Base-by-base conservation (phyloP, 2,888 invertebrate genomes). In the Druceiella hillmani region DNA sequence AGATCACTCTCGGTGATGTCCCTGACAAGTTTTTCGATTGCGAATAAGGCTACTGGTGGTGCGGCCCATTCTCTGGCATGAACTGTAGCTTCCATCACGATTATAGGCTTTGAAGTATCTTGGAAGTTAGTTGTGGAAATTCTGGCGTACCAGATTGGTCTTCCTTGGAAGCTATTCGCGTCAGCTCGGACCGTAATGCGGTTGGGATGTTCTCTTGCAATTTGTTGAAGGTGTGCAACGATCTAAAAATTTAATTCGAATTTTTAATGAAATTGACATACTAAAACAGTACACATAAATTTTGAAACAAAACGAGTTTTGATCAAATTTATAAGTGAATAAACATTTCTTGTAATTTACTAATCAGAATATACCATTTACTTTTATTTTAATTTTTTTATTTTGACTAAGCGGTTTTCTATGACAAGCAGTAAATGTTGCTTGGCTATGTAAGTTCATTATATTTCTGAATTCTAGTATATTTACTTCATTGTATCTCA, bases 1-100 rank as follows among this genome's bases (percentile, higher is more conserved):
- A 85, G 58, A 24, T 71, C 60, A n/a, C 58, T 57, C 47, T 78
- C 77, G 4, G 62, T 64, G 4, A 69, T 56, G 50, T 81, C 74
- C 50, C 75, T 76, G 1, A 79, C 66, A 44, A 85, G 55, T 53
- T 83, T 79, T 43, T 75, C 67, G 40, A 84, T 79, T 37, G 79
- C 67, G 55, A 79, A 84, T 1, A 81, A 62, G 0, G 79, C 79
- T 1, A 76, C 67, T 1, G 81, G 74, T 1, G 81, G 78, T 0
- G 83, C 73, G 40, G 83, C 79, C 85, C 85, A 85, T 61, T 86
- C 85, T 32, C 84, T 73, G 1, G 78, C 73, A 51, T 80, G 80
- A 33, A 79, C 75, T 2, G 75, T 76, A 29, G 68, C 78, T 43
- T 81, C 81, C 13, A 80, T 65, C 44, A 79, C 59, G 47, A 81